Base-by-base conservation (phyloP, 2,888 invertebrate species). In the Aproaerema taeniolella region DNA sequence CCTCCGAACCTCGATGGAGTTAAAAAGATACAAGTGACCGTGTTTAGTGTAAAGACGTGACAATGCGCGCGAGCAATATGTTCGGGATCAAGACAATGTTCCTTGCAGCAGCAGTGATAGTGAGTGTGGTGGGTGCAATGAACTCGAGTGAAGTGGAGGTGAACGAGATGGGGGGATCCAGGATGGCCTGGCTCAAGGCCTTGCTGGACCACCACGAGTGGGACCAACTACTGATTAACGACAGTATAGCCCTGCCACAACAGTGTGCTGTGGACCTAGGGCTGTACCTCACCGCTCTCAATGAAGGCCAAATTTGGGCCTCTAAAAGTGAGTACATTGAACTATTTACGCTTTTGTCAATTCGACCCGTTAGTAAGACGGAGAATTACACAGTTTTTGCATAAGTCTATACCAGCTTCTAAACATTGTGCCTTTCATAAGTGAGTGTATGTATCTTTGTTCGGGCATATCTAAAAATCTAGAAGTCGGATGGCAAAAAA, bases 291-390 rank as follows among this genome's bases (percentile, higher is more conserved):
- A 73, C 79, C 14, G 91, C 91, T 0, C 78, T 95, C 11, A 87
- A 88, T 46, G 88, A 89, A 38, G 93, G 91, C 39, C 88, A 89
- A 49, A 78, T 91, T 30, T 95, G 95, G 95, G 95, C 95, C 7
- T 91, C 92, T 24, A 92, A 91, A 85, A 92, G 95, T 95, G 68
- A 91, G 92, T 91, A 29, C n/a, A n/a, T n/a, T n/a, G n/a, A n/a
- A n/a, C 11, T 14, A 26, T 20, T 20, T 20, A 20, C 7, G 7
- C 20, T 20, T 20, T 7, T 20, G 7, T 20, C n/a, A n/a, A n/a
- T n/a, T n/a, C n/a, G n/a, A n/a, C n/a, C n/a, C n/a, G n/a, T n/a
- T n/a, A n/a, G n/a, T n/a, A n/a, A n/a, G n/a, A n/a, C n/a, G n/a
- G n/a, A n/a, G n/a, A n/a, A n/a, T n/a, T n/a, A n/a, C n/a, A n/a